Evolutionary conservation across 2,888 invertebrate species (phyloP).

Genomic region (Metallyticus violacea): DNA sequence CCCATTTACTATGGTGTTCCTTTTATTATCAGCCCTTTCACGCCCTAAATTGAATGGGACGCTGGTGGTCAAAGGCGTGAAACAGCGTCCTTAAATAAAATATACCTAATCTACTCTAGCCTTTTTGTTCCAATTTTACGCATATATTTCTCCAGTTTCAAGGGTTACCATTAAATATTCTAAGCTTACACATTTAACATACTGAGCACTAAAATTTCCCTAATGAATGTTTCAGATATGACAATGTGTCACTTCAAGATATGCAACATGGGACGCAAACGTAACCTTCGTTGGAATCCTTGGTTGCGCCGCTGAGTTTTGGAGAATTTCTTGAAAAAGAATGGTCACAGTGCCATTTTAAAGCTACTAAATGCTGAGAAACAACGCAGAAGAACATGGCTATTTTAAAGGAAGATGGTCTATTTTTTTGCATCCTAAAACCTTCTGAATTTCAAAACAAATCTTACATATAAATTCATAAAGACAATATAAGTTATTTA

Average conservation of each 20-base stretch:
- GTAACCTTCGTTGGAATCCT: slow-evolving; percentile 36
- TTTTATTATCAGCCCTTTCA: no score
- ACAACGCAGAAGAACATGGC: not conserved
- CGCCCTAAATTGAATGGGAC: no score
- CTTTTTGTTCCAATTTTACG: no score
- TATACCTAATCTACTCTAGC: no score
- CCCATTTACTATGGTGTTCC: no score
- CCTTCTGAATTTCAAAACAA: not conserved
- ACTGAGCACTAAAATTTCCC: no score
- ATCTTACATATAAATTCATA: not conserved
- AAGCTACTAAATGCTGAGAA: not conserved
- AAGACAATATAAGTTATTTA: not conserved
- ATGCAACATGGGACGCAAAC: slow-evolving; percentile 65
- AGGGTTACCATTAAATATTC: no score
- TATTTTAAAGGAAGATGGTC: not conserved
- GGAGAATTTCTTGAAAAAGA: not conserved
- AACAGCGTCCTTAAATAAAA: no score
- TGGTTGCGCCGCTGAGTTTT: slow-evolving; percentile 2
- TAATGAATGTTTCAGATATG: slow-evolving; percentile 59
- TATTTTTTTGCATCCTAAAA: not conserved
- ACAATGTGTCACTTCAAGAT: slow-evolving; percentile 67
- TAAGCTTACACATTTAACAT: no score
- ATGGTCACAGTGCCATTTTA: not conserved
- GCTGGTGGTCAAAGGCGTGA: no score
- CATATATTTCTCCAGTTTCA: no score